Conservation (phyloP, 2,113 vertebrate species). For the Trematomus loennbergii region DNA sequence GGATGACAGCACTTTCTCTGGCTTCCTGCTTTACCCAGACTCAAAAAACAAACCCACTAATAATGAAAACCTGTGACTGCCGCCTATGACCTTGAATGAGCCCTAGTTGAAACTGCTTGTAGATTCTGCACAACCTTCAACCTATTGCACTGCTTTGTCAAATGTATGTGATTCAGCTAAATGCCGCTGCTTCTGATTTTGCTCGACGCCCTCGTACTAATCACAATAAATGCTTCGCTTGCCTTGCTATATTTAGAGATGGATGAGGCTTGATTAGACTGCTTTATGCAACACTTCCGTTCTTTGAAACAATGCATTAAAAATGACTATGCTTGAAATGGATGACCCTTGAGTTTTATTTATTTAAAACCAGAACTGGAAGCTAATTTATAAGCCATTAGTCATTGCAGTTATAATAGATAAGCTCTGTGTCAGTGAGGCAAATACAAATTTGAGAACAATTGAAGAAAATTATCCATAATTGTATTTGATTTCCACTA, state of each 20-base stretch:
- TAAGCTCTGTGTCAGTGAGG: conserved; percentile 17
- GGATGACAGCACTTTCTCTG: conserved; percentile 94
- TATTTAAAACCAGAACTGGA: conserved; percentile 21
- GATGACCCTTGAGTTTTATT: conserved; percentile 44
- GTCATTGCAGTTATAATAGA: conserved; percentile 15
- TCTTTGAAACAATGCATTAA: conserved; percentile 71
- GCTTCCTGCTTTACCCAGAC: conserved; percentile 93
- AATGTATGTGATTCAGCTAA: conserved; percentile 30
- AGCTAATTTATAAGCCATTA: conserved; percentile 37
- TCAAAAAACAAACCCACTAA: conserved; percentile 37
- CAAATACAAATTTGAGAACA: conserved; percentile 18
- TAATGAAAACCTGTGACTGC: conserved; percentile 44
- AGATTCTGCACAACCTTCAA: conserved; percentile 42
- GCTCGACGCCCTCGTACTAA: conserved; percentile 22
- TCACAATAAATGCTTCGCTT: conserved; percentile 54
- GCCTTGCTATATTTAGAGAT: conserved; percentile 34
- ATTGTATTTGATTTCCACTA: conserved; percentile 60
- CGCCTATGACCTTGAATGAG: conserved; percentile 7
- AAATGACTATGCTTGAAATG: conserved; percentile 56
- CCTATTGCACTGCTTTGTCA: conserved; percentile 47
- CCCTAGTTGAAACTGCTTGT: conserved; percentile 25
- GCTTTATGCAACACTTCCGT: conserved; percentile 41
- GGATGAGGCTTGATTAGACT: conserved; percentile 21
- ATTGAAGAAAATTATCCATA: conserved; percentile 16
- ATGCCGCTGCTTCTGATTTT: conserved; percentile 25